These are phyloP conservation scores for Gadopsis marmoratus DNA, from an alignment of 2,797 vertebrate species.

Conservation along the genomic window DNA sequence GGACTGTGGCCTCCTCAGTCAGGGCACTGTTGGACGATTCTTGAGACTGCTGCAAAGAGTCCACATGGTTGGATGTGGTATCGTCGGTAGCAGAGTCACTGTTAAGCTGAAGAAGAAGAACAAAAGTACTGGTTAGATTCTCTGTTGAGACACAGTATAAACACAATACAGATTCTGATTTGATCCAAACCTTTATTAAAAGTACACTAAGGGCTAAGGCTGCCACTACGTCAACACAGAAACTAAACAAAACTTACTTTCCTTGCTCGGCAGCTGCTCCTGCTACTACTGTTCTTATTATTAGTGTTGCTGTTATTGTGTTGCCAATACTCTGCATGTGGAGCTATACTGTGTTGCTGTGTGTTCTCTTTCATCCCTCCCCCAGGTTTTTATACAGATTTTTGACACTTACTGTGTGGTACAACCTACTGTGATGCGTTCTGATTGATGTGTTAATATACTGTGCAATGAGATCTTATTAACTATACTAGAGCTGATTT, in stretches of 20 bases:
- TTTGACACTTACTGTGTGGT: not conserved
- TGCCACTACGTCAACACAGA: not conserved
- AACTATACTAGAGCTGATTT: not conserved
- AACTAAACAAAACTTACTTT: not conserved
- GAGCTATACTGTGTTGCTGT: too few species aligned
- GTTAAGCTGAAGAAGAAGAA: slow-evolving; percentile 87
- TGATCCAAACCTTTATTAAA: not conserved
- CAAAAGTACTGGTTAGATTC: not conserved
- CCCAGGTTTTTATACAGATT: not conserved
- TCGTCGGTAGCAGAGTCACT: slow-evolving; percentile 92
- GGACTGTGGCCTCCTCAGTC: slow-evolving; percentile 89
- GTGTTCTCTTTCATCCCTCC: too few species aligned
- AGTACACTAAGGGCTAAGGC: not conserved
- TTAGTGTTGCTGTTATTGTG: too few species aligned
- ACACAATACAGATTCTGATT: not conserved
- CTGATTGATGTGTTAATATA: not conserved
- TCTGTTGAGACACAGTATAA: not conserved
- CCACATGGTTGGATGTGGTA: slow-evolving; percentile 89
- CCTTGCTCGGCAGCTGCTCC: too few species aligned
- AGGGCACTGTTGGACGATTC: slow-evolving; percentile 92
- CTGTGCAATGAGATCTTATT: not conserved
- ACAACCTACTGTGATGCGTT: not conserved
- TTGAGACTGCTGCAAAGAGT: slow-evolving; percentile 92
- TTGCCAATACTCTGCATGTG: too few species aligned
- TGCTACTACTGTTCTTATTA: too few species aligned